Percentiles rank a stretch among this genome's conserved stretches.
Conservation (phyloP, 2,888 invertebrate genomes). For the Lasioglossum malachurum region DNA sequence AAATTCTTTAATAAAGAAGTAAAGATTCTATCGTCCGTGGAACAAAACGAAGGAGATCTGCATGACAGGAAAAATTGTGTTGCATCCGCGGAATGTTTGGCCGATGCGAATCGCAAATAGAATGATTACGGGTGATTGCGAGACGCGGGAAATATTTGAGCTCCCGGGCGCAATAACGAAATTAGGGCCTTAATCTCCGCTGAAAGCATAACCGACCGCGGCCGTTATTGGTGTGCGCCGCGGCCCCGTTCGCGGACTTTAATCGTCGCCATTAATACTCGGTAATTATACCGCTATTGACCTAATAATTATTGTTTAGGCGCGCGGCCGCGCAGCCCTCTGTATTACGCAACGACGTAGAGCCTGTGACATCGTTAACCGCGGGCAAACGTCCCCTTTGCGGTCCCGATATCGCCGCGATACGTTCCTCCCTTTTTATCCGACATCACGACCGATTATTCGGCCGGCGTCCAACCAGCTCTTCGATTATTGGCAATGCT, state of each 20-base stretch:
- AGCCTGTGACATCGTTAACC: conserved; percentile 3
- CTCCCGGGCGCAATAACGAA: conserved; percentile 31
- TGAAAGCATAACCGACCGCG: conserved; percentile 43
- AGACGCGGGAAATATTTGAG: conserved; percentile 28
- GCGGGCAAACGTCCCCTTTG: conserved; percentile 4
- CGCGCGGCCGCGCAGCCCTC: not conserved
- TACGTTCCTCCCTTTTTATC: conserved; percentile 10
- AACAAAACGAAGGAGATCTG: no score
- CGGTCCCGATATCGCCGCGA: conserved; percentile 3
- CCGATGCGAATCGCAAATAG: not conserved
- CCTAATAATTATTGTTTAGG: conserved; percentile 41
- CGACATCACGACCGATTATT: conserved; percentile 4
- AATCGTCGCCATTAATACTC: conserved; percentile 44
- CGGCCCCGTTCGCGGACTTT: conserved; percentile 33
- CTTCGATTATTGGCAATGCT: not conserved
- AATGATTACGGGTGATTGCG: not conserved
- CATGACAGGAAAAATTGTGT: not conserved
- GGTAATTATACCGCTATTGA: conserved; percentile 35
- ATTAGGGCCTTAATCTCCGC: conserved; percentile 35
- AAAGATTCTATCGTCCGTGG: no score
- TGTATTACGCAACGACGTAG: not conserved
- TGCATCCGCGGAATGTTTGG: not conserved
- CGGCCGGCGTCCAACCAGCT: not conserved
- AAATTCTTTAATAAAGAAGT: no score
- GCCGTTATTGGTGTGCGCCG: conserved; percentile 29